These are phyloP conservation scores for Chaetodon trifascialis DNA, from an alignment of 2,113 vertebrate species.

Conservation along the genomic window DNA sequence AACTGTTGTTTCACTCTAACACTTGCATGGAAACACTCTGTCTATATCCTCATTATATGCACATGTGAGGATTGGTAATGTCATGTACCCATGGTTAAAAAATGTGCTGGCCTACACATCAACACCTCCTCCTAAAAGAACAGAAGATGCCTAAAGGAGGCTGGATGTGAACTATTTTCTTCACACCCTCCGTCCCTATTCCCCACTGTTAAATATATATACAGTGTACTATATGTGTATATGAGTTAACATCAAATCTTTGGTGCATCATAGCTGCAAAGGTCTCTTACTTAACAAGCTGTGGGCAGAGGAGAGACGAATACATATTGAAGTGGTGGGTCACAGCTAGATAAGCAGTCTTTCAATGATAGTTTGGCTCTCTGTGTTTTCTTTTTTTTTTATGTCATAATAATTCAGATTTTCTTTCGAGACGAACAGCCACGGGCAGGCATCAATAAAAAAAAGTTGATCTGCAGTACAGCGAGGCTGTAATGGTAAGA, in stretches of 20 bases:
- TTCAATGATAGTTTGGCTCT: not conserved
- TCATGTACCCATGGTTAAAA: conserved; percentile 60
- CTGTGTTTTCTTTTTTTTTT: not conserved
- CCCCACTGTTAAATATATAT: conserved; percentile 6
- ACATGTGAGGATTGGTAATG: conserved; percentile 17
- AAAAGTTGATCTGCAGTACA: not conserved
- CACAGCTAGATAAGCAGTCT: conserved; percentile 13
- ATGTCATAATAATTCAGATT: not conserved
- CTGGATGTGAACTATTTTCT: conserved; percentile 9
- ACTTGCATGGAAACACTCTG: not conserved
- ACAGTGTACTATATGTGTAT: not conserved
- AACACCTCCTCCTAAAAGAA: conserved; percentile 22
- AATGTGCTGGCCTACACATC: conserved; percentile 29
- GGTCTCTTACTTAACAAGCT: conserved; percentile 17
- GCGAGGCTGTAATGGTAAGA: not conserved
- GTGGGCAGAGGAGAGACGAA: conserved; percentile 6
- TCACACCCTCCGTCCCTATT: not conserved
- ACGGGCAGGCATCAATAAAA: not conserved
- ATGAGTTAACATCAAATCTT: conserved; percentile 14
- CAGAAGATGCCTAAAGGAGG: not conserved
- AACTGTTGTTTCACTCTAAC: not conserved
- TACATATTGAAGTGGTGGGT: not conserved
- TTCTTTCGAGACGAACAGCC: not conserved
- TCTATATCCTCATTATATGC: conserved; percentile 26
- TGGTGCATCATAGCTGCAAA: conserved; percentile 16